Evolutionary conservation across 2,888 invertebrate genomes (phyloP).

Genomic region (Meganola albula): DNA sequence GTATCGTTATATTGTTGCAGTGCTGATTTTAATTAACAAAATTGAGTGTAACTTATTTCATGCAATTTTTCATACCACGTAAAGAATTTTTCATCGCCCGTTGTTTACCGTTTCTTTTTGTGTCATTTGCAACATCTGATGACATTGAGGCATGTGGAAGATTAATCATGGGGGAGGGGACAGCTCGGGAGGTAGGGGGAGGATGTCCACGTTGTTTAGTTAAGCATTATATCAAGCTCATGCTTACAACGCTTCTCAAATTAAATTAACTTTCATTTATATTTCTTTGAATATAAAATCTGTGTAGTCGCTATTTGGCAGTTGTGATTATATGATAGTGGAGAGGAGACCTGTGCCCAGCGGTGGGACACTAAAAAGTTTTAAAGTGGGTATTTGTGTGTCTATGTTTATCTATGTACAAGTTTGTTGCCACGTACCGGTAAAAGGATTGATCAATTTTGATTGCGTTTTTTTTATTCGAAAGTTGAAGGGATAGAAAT

Average conservation of each 20-base stretch:
- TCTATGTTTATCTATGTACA: too few relatives aligned
- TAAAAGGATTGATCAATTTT: too few relatives aligned
- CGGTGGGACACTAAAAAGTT: too few relatives aligned
- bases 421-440: too few relatives aligned
- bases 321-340: too few relatives aligned
- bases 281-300: too few relatives aligned
- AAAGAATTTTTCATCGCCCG: slow-evolving; percentile 32
- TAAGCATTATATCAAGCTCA: slow-evolving; percentile 56
- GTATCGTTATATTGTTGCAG: not conserved
- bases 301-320: slow-evolving; percentile 27
- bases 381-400: too few relatives aligned
- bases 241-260: slow-evolving; percentile 42
- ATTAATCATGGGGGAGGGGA: slow-evolving; percentile 42
- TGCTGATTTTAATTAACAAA: too few relatives aligned
- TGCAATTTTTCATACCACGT: slow-evolving; percentile 19
- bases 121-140: slow-evolving; percentile 58
- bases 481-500: too few relatives aligned
- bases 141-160: slow-evolving; percentile 65
- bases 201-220: slow-evolving; percentile 58
- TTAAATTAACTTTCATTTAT: slow-evolving; percentile 59
- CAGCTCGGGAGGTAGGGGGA: slow-evolving; percentile 20
- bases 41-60: not conserved
- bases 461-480: too few relatives aligned
- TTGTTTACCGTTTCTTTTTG: slow-evolving; percentile 59
- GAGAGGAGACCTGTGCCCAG: too few relatives aligned